Evolutionary conservation across 1,140 invertebrate genomes (phyloP), one percentile per base, ranked within the genome.

Genomic region (Scaptomyza pallida): DNA sequence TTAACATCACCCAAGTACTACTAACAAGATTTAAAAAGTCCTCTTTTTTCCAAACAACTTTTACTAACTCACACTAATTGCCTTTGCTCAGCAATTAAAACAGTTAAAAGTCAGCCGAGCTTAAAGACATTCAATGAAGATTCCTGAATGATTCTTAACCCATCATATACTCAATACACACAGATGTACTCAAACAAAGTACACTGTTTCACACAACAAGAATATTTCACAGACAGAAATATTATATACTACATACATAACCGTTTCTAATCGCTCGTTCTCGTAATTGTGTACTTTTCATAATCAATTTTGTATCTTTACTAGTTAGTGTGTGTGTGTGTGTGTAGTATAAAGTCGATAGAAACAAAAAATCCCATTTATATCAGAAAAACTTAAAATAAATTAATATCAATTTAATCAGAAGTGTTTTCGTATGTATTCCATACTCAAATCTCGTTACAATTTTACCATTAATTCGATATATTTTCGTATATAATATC

Each of bases 201-300:
- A 72, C 41, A 71, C 19, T 16, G 10, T 60, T 52, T 23, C 45
- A 72, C 57, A 30, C 26, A 37, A 30, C 51, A 30, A 48, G 19
- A 3, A 41, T 9, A 65, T 3, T 21, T 51, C 3, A 41, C 48
- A 51, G 13, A 62, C 44, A 70, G 45, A 43, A 9, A 30, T 30
- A 37, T 3, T 37, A 43, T 59, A 61, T 35, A 68, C 73, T 44
- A 68, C 57, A 76, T 37, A 40, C 55, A 61, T 74, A 74, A 69
- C 67, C 61, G 77, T 86, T 86, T 83, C 62, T 86, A 74, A 47
- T 86, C 73, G 81, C 77, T 85, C 73, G 77, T 85, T 85, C 64
- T 81, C 80, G 77, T 81, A 85, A 77, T 81, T 86, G 77, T 81
- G 64, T 81, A 81, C 61, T 86, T 73, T 86, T 65, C 74, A 63